Base-by-base conservation (phyloP, 2,113 vertebrate species). In the Oreochromis aureus region DNA sequence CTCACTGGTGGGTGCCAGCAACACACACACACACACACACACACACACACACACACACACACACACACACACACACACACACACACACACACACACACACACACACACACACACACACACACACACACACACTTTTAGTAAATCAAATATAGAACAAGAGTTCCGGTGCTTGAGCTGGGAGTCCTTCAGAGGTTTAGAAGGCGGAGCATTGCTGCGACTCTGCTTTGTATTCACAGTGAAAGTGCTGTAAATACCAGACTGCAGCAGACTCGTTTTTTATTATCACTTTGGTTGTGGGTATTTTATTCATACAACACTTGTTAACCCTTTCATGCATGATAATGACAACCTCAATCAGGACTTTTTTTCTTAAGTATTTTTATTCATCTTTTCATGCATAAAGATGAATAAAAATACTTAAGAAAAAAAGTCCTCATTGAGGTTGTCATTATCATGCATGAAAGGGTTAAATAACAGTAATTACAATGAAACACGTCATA, bases 1-100 rank as follows among this genome's bases (percentile, higher is more conserved):
- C 0, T 98, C 98, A 0, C 94, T 99, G 98, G 98, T 99, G 95
- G 98, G 98, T 78, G 46, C 44, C 10, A 51, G 16, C 27, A 32
- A 46, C n/a, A 46, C 44, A 16, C 46, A 27, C 24, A 27, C 24
- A 27, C 24, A 27, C 24, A 5, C 63, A 69, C 5, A 30, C 56
- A 24, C 54, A 4, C 12, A 30, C 56, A 8, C 24, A 39, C 34
- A 66, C 18, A 46, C 16, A 8, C 24, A 39, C 34, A 66, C 18
- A 5, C 63, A 69, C 9, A 30, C 56, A 24, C 54, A 2, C 12
- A 15, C 22, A 24, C 22, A 8, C 24, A 39, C 19, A 66, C 18
- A 46, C 44, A 16, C 46, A 27, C 24, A 27, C 24, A 27, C 24
- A 27, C 24, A 5, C 63, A 69, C 5, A 30, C 56, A 24, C 54